These are phyloP conservation scores for Fundulus diaphanus DNA, from an alignment of 2,797 vertebrate genomes.

Conservation along the genomic window DNA sequence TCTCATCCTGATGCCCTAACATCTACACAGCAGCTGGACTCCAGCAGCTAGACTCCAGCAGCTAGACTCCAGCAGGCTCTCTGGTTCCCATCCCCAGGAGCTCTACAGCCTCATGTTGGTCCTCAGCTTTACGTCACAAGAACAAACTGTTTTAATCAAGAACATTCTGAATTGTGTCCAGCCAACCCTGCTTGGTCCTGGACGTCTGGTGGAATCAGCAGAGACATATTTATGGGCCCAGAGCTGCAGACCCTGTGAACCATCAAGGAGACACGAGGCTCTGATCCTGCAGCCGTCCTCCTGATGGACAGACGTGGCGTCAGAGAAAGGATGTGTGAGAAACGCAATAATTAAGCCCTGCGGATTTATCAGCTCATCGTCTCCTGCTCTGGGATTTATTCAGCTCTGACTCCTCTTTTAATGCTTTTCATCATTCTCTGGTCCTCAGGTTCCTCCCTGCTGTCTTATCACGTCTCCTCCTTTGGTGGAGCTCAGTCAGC, in stretches of 20 bases:
- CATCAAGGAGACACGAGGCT: not conserved
- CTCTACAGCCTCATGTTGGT: not conserved
- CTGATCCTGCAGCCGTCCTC: slow-evolving; percentile 3
- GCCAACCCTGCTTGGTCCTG: not conserved
- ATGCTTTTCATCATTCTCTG: not conserved
- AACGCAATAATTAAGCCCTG: slow-evolving; percentile 66
- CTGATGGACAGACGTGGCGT: slow-evolving; percentile 20
- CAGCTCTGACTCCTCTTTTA: slow-evolving; percentile 2
- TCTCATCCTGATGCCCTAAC: not conserved
- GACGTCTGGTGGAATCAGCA: not conserved
- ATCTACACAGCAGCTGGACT: not conserved
- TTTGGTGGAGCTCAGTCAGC: no score
- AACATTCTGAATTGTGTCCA: not conserved
- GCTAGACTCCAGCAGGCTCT: not conserved
- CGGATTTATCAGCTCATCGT: slow-evolving; percentile 47
- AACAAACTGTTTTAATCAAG: not conserved
- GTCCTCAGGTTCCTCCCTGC: not conserved
- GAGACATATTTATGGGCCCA: slow-evolving; percentile 9
- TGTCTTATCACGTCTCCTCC: not conserved
- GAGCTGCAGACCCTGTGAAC: not conserved
- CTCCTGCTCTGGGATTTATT: not conserved
- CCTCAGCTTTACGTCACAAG: not conserved
- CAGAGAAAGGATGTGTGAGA: slow-evolving; percentile 38
- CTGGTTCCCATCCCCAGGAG: not conserved
- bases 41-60: no score